Evolutionary conservation across 2,888 invertebrate genomes (phyloP).

Genomic region (Ophion obscuratus): DNA sequence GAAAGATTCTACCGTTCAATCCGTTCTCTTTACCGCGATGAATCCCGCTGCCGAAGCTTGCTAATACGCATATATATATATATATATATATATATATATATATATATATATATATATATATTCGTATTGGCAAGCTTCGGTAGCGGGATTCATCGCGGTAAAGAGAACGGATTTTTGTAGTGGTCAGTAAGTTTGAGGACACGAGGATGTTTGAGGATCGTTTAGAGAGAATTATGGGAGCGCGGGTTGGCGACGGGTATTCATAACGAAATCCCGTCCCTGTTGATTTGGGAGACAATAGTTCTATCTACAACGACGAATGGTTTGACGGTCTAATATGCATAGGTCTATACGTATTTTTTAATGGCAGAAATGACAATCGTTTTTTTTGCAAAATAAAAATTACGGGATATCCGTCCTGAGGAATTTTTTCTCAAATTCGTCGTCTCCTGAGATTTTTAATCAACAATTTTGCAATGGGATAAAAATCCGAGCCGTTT

Average conservation of each 20-base stretch:
- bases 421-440: no score
- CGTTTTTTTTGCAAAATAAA: not conserved
- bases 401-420: not conserved
- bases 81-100: no score
- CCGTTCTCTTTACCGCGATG: no score
- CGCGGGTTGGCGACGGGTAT: no score
- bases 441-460: not conserved
- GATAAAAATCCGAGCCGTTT: conserved; percentile 23
- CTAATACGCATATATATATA: no score
- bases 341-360: not conserved
- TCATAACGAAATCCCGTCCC: no score
- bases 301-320: not conserved
- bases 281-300: not conserved
- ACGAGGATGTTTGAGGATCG: not conserved
- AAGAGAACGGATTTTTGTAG: not conserved
- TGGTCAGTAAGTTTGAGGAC: not conserved
- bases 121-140: not conserved
- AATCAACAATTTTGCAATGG: conserved; percentile 8
- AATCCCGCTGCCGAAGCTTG: no score
- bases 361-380: not conserved
- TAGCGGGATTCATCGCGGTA: not conserved
- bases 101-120: no score
- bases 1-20: no score
- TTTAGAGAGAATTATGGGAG: not conserved
- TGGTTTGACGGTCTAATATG: not conserved